Percentiles rank a stretch among this genome's conserved stretches.
These are phyloP conservation scores for Danaus chrysippus DNA, from an alignment of 2,888 invertebrate genomes.

Conservation along the genomic window DNA sequence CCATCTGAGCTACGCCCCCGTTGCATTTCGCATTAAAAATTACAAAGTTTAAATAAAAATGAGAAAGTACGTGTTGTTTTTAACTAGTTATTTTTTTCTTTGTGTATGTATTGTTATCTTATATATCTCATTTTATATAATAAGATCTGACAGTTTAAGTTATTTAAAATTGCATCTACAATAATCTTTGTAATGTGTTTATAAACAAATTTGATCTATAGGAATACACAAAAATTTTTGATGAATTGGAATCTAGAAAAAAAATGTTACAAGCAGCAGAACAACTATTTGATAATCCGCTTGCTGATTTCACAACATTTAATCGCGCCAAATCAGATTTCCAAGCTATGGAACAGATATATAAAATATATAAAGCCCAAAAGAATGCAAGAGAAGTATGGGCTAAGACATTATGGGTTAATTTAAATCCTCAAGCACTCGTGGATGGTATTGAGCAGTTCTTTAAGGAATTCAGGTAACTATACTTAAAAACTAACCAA, in stretches of 20 bases:
- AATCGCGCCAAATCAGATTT: constrained; percentile 81
- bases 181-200: too few species aligned
- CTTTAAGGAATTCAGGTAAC: constrained; percentile 84
- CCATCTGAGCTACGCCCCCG: constrained; percentile 78
- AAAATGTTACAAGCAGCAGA: constrained; percentile 82
- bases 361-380: constrained; percentile 88
- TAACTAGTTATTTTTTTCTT: neutral
- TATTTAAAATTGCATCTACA: too few species aligned
- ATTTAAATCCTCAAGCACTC: constrained; percentile 90
- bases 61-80: constrained; percentile 14
- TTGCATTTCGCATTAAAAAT: constrained; percentile 34
- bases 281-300: constrained; percentile 91
- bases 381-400: constrained; percentile 87
- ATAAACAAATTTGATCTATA: constrained; percentile 43
- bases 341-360: constrained; percentile 83
- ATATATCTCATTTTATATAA: too few species aligned
- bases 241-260: constrained; percentile 82
- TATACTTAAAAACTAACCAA: neutral
- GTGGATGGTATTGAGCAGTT: constrained; percentile 93
- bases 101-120: too few species aligned
- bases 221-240: constrained; percentile 82
- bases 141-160: too few species aligned
- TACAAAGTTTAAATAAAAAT: constrained; percentile 48
- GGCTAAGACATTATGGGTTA: constrained; percentile 93
- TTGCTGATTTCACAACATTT: constrained; percentile 90